Percentiles rank a stretch among this genome's conserved stretches.
phyloP scores from a whole-genome alignment of 2,113 vertebrate genomes.

The Chloebia gouldiae region DNA sequence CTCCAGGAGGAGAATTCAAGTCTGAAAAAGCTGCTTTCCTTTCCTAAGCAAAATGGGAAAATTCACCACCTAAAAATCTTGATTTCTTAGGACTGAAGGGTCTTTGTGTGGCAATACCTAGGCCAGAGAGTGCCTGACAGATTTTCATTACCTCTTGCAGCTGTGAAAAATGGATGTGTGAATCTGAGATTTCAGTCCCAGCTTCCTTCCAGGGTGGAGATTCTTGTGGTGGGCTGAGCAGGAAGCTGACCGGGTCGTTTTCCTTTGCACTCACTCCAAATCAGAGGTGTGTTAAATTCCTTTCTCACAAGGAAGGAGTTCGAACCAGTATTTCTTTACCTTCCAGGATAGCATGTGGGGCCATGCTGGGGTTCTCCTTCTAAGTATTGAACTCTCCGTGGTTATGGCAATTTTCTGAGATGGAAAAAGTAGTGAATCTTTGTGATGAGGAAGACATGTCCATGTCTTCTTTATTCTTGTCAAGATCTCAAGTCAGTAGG shows the following conservation, averaged over 20 bases:
- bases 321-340: background rate
- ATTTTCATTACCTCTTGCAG: background rate
- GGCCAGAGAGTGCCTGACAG: background rate
- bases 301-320: background rate
- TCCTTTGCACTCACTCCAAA: background rate
- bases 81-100: background rate
- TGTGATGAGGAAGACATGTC: background rate
- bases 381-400: background rate
- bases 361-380: background rate
- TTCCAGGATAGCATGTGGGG: background rate
- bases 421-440: background rate
- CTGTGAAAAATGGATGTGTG: background rate
- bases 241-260: background rate
- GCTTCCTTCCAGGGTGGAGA: background rate
- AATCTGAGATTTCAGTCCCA: background rate
- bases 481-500: background rate
- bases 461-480: background rate
- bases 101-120: background rate
- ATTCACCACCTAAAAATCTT: background rate
- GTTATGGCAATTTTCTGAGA: background rate
- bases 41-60: background rate
- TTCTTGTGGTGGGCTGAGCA: background rate
- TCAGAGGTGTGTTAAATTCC: background rate
- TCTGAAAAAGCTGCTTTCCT: background rate
- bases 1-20: background rate